Evolutionary conservation across 2,888 invertebrate genomes (phyloP), one percentile per base, ranked within the genome.

Genomic region (Hylaea fasciaria): DNA sequence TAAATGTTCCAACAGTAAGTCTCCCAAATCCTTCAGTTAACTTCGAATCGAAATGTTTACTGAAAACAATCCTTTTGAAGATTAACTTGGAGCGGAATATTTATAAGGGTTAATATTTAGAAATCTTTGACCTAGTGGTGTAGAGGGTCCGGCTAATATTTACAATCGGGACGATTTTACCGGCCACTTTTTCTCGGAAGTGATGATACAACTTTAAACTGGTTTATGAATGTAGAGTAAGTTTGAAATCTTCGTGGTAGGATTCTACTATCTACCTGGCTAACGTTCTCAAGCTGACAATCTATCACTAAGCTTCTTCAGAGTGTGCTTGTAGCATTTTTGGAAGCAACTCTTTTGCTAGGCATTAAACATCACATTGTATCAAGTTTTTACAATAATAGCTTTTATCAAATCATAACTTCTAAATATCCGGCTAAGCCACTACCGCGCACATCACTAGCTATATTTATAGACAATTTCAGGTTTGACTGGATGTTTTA

Each of bases 31-130:
- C 83, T 76, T 66, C 81, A 81, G 87, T 89, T 89, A 85, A 87
- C 86, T 89, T 85, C 78, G 81, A 87, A 87, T 87, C 89, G 86
- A 83, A 87, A 88, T 88, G 84, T 90, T 89, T 90, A 87, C 86
- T 77, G 86, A 80, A 89, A 89, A 91, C 90, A 91, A 91, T 89
- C 89, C 89, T 85, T 85, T 83, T 82, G 82, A 82, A 89, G 90
- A 90, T 91, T 90, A 89, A 85, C 85, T 82, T 72, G 76, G 77
- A 83, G 83, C 86, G 75, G 88, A 89, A 89, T 89, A 88, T 86
- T 88, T 86, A 86, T 83, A 82, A 85, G 81, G 80, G 82, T 79
- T 83, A 80, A 81, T 82, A 81, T 84, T 83, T 79, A 71, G 74
- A 72, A 57, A 68, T 66, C 70, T 68, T 63, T 46, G 37, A 17